phyloP scores from a whole-genome alignment of 1,140 invertebrate genomes.

The Steinernema feltiae region DNA sequence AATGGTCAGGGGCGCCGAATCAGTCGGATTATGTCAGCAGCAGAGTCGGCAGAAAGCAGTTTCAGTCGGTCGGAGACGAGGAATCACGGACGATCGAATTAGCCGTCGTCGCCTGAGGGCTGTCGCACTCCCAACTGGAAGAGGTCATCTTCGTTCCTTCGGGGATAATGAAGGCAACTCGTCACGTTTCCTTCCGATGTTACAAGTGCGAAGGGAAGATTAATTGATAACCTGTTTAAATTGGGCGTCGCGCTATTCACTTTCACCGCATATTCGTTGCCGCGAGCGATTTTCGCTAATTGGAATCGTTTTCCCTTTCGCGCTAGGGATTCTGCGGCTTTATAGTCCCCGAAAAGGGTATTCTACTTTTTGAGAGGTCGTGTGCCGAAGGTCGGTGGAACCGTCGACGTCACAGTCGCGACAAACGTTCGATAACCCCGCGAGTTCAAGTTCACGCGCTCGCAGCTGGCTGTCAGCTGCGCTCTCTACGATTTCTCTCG shows the following conservation, averaged over 20 bases:
- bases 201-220: not conserved
- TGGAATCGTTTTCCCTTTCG: not conserved
- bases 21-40: no score
- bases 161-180: not conserved
- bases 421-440: not conserved
- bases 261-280: not conserved
- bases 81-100: not conserved
- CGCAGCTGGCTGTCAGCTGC: not conserved
- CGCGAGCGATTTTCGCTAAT: conserved; percentile 8
- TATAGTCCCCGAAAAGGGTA: not conserved
- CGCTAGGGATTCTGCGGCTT: not conserved
- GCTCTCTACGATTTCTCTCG: not conserved
- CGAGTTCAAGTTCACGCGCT: conserved; percentile 1
- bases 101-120: conserved; percentile 2
- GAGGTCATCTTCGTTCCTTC: not conserved
- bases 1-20: no score
- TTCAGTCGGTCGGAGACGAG: not conserved
- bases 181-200: conserved; percentile 2
- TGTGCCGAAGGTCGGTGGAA: not conserved
- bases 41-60: no score
- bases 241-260: not conserved
- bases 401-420: not conserved
- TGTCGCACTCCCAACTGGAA: not conserved
- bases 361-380: not conserved
- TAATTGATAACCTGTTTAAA: conserved; percentile 11